Evolutionary conservation across 2,888 invertebrate genomes (phyloP), one percentile per base, ranked within the genome.

Genomic region (Dendrolimus houi): DNA sequence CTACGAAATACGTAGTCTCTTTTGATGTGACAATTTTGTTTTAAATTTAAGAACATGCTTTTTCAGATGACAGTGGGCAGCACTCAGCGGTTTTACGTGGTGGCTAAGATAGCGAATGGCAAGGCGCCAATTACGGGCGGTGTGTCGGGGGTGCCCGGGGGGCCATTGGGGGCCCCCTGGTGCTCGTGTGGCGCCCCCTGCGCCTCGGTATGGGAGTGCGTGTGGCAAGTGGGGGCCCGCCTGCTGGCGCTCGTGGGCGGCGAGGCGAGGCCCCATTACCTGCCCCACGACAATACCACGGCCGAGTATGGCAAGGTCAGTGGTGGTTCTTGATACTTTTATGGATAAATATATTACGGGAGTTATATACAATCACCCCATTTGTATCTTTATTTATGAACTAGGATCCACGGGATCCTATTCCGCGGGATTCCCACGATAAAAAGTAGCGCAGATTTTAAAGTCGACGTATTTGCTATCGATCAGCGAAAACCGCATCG

Each of bases 181-280:
- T 29, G 65, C 64, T 13, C 65, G 59, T 61, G 67, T 62, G 60
- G 70, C 60, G 64, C 68, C 57, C 63, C 66, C 54, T 70, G 71
- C 53, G 83, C 83, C 56, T 93, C 93, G 71, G 95, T 97, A 82
- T 98, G 98, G 98, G 96, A 96, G 85, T 95, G 96, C 88, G 94
- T 96, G 56, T 97, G 97, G 97, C 97, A 97, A 85, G 94, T 95
- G 55, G 96, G 96, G 74, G 95, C 96, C 9, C 93, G 95, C 69
- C 92, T 98, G 57, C 89, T 98, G 62, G 96, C 96, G 53, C 94
- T 95, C 77, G 85, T 97, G 56, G 95, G 95, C 2, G 94, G 93
- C 61, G 72, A 79, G 1, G 76, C 81, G 1, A 63, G 70, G 84
- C 93, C 93, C 55, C 91, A 91, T 69, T 94, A 94, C 72, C 91